phyloP scores from a whole-genome alignment of 2,113 vertebrate genomes.

The Pavo muticus region DNA sequence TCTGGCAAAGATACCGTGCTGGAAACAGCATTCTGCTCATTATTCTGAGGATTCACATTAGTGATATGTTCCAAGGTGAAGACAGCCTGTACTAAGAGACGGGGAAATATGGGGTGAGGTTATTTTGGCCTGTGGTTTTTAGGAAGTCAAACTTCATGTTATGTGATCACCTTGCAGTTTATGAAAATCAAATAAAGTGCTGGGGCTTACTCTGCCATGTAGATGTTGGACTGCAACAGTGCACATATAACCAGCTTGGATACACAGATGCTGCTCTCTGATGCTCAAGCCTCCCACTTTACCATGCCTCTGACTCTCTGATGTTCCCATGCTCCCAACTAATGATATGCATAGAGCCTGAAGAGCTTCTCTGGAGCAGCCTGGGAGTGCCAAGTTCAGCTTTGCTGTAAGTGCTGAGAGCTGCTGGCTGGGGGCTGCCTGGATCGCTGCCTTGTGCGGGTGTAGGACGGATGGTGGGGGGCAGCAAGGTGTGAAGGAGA shows the following conservation, averaged over 20 bases:
- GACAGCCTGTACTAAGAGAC: neutral
- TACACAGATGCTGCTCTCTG: neutral
- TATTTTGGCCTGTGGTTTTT: neutral
- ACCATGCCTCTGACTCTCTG: neutral
- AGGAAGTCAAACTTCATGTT: neutral
- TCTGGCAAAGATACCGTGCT: neutral
- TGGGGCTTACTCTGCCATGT: neutral
- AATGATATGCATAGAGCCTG: neutral
- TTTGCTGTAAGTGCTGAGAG: neutral
- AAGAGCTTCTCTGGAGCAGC: neutral
- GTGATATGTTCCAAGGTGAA: neutral
- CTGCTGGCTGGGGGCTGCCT: neutral
- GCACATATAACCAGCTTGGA: neutral
- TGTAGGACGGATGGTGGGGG: neutral
- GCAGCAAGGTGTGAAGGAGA: neutral
- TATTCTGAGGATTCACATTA: fast-evolving
- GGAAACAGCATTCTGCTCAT: neutral
- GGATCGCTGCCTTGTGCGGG: neutral
- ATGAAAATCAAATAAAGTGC: neutral
- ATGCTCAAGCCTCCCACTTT: fast-evolving
- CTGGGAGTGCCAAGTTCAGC: neutral
- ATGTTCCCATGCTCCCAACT: fast-evolving
- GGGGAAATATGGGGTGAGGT: neutral
- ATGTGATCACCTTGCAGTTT: neutral
- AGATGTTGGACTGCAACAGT: neutral